Base-by-base conservation (phyloP, 1,140 invertebrate genomes). In the Elymnias hypermnestra region DNA sequence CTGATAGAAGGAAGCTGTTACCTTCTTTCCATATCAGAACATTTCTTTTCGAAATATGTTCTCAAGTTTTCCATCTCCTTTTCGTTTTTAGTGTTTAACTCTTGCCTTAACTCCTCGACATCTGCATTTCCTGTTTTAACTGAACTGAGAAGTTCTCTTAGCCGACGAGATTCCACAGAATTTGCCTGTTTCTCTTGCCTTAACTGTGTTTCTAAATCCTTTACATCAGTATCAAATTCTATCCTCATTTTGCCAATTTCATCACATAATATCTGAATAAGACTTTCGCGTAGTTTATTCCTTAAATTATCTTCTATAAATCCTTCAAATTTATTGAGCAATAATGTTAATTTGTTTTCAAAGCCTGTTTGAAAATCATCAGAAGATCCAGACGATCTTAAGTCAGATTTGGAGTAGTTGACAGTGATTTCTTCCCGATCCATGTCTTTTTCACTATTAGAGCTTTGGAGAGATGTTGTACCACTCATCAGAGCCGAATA, bases 41-140 rank as follows among this genome's bases (percentile, higher is more conserved):
- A 94, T 68, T 93, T 93, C 64, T 91, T 87, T 51, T 94, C 93
- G 63, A 94, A 94, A 60, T 94, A 94, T 1, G 88, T 92, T 29
- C 93, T 87, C 12, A 94, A 60, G 53, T 94, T 91, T 65, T 94
- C 92, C 89, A 94, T 91, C 67, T 94, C 91, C 41, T 90, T 90
- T 8, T 89, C 79, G 69, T 94, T 92, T 51, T 90, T 90, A 5
- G 63, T 63, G 41, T 91, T 89, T 5, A 93, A 63, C 40, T 91
- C 89, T 4, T 77, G 63, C 50, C 84, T 86, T 6, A 91, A 44
- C 21, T 86, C 82, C 3, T 87, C 79, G 2, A 91, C 64, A 18
- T 88, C 87, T 0, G 68, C 76, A 46, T 87, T 84, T 3, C 87
- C 86, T 28, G 82, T 74, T 61, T 89, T 89, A 0, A 89, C 77